A percentile compares a stretch with the other conserved stretches of the same genome.
phyloP scores from a whole-genome alignment of 2,797 vertebrate species.

The Eupleurogrammus muticus region DNA sequence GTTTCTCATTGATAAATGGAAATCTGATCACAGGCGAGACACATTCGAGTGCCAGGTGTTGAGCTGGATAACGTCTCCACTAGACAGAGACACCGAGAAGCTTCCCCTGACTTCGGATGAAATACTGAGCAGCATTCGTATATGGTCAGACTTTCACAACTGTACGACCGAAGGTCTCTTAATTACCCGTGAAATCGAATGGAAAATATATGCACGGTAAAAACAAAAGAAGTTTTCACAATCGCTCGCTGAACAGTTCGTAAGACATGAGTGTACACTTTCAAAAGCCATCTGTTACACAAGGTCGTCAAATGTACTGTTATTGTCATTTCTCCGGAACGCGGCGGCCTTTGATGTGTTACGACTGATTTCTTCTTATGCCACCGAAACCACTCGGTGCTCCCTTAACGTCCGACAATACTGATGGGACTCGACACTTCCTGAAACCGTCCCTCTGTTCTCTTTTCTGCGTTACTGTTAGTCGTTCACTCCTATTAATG shows the following conservation, averaged over 20 bases:
- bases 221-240: no score
- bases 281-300: constrained; percentile 20
- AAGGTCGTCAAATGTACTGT: constrained; percentile 16
- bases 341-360: constrained; percentile 29
- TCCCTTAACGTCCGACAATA: constrained; percentile 38
- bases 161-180: neutral
- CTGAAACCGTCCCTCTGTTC: constrained; percentile 45
- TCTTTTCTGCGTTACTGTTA: constrained; percentile 44
- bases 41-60: constrained; percentile 23
- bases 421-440: constrained; percentile 43
- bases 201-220: constrained; percentile 10
- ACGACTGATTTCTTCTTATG: constrained; percentile 38
- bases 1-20: constrained; percentile 25
- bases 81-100: neutral
- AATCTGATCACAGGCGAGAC: constrained; percentile 16
- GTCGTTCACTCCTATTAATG: constrained; percentile 55
- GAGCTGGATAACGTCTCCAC: constrained; percentile 17
- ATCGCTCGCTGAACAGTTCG: neutral
- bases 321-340: constrained; percentile 14
- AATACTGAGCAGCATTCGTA: constrained; percentile 13
- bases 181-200: neutral
- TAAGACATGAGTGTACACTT: neutral
- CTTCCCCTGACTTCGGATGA: constrained; percentile 15
- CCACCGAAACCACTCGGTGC: constrained; percentile 28
- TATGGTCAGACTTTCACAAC: constrained; percentile 15